phyloP scores from a whole-genome alignment of 2,797 vertebrate genomes.

The Tinamus major region DNA sequence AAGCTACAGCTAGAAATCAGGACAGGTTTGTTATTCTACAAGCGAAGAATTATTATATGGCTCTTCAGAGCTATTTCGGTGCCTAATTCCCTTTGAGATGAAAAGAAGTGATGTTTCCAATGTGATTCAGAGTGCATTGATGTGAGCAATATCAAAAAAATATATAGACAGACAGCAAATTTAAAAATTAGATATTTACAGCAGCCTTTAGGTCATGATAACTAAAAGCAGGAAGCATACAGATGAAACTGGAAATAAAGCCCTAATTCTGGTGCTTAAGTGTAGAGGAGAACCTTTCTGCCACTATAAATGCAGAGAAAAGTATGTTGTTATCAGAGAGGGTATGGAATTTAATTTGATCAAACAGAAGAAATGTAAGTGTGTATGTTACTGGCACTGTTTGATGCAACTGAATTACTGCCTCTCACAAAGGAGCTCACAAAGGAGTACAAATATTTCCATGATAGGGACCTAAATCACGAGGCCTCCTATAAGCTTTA shows the following conservation, averaged over 20 bases:
- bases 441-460: not conserved
- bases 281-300: not conserved
- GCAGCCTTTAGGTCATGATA: not conserved
- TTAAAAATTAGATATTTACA: not conserved
- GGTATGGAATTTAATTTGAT: not conserved
- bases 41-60: not conserved
- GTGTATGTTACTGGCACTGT: not conserved
- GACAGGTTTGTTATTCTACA: not conserved
- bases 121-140: not conserved
- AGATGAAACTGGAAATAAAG: not conserved
- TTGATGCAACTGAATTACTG: not conserved
- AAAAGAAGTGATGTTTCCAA: not conserved
- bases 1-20: conserved; percentile 8
- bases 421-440: not conserved
- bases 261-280: not conserved
- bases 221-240: not conserved
- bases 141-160: not conserved
- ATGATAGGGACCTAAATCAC: not conserved
- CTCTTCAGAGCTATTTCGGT: not conserved
- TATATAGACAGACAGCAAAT: not conserved
- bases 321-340: not conserved
- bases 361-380: not conserved
- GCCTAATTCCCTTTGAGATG: not conserved
- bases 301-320: not conserved
- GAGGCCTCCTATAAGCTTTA: not conserved